These are phyloP conservation scores for Xestobium rufovillosum DNA, from an alignment of 2,888 invertebrate species.

Conservation along the genomic window DNA sequence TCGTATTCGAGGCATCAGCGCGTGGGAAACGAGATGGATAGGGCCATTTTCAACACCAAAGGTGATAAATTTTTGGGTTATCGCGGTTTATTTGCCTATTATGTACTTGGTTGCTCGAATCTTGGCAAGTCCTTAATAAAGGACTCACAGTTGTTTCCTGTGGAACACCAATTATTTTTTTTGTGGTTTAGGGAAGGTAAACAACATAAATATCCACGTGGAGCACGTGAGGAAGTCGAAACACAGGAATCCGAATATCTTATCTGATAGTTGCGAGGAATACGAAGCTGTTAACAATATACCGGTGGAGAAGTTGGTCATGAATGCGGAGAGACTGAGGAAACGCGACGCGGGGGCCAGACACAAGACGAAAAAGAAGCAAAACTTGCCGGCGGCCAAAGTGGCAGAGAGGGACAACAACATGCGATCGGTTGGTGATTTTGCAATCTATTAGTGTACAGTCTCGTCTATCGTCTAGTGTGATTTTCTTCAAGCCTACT, in stretches of 20 bases:
- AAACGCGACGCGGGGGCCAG: conserved; percentile 28
- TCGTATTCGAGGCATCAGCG: conserved; percentile 15
- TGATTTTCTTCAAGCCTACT: no score
- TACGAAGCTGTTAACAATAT: conserved; percentile 38
- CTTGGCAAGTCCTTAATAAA: no score
- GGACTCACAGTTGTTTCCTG: conserved; percentile 13
- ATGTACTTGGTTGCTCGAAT: no score
- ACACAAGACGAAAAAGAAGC: conserved; percentile 30
- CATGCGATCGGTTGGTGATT: neutral
- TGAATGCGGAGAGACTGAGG: conserved; percentile 32
- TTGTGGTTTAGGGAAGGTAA: no score
- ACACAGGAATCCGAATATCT: conserved; percentile 57
- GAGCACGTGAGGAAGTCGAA: conserved; percentile 55
- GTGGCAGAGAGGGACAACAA: conserved; percentile 14
- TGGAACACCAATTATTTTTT: no score
- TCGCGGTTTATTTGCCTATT: no score
- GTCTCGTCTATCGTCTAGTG: no score
- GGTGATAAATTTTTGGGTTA: no score
- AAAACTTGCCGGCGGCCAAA: conserved; percentile 22
- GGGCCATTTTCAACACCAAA: conserved; percentile 5
- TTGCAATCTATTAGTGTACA: no score
- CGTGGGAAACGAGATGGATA: conserved; percentile 12
- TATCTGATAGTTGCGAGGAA: conserved; percentile 57
- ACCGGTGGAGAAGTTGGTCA: conserved; percentile 34
- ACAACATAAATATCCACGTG: conserved; percentile 73